Percentiles rank a stretch among this genome's conserved stretches.
phyloP scores from a whole-genome alignment of 2,113 vertebrate species.

The Donacobius atricapilla region DNA sequence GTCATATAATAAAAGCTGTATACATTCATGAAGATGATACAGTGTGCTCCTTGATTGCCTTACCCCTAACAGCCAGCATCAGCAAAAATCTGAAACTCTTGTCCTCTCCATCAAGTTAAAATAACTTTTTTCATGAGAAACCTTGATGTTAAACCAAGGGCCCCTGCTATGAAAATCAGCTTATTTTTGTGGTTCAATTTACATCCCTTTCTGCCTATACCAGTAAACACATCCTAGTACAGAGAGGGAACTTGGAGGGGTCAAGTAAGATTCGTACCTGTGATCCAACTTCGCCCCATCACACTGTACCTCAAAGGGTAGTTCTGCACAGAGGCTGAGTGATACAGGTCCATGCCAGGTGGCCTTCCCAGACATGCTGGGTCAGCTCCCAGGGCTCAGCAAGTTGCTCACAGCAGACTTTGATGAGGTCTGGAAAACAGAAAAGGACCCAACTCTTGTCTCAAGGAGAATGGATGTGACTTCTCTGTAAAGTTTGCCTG shows the following conservation, averaged over 20 bases:
- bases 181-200: background rate
- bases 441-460: background rate
- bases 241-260: background rate
- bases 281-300: background rate
- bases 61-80: background rate
- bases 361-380: background rate
- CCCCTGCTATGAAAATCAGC: background rate
- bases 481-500: background rate
- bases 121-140: background rate
- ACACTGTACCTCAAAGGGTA: rapidly evolving
- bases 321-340: background rate
- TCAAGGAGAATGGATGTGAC: background rate
- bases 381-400: background rate
- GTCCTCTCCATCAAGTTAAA: background rate
- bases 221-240: background rate
- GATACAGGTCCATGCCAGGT: rapidly evolving
- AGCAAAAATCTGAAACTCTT: background rate
- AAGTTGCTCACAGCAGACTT: background rate
- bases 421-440: background rate
- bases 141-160: background rate
- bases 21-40: background rate
- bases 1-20: background rate
- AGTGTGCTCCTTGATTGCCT: background rate
- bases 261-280: rapidly evolving
- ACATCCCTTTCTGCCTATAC: background rate